Percentiles rank a stretch among this genome's conserved stretches.
phyloP scores from a whole-genome alignment of 2,797 vertebrate species.

The Apodemus agrarius region DNA sequence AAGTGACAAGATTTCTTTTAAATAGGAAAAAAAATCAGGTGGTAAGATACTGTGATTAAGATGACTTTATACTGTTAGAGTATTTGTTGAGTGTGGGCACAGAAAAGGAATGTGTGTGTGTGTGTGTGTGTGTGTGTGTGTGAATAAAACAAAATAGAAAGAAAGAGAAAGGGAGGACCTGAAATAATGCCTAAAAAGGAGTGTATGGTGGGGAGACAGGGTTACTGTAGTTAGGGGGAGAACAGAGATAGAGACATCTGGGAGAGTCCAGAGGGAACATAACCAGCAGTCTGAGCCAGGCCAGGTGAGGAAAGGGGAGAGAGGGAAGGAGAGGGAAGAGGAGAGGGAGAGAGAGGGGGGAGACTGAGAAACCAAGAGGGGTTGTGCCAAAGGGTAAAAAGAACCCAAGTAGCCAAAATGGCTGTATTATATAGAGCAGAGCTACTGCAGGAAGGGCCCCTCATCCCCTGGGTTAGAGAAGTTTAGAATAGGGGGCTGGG shows the following conservation, averaged over 20 bases:
- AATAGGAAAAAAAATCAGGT: background rate
- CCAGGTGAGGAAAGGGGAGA: background rate
- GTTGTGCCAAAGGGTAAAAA: background rate
- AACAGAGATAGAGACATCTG: background rate
- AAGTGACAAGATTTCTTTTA: conserved; percentile 40
- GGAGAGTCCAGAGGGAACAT: background rate
- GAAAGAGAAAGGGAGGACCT: background rate
- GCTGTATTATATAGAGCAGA: background rate
- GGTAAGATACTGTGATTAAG: conserved; percentile 10
- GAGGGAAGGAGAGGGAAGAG: background rate
- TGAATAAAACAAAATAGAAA: no score
- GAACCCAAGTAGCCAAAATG: background rate
- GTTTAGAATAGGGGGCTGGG: background rate
- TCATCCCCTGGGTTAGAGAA: background rate
- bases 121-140: background rate
- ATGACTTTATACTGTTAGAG: background rate
- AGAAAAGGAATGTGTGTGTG: background rate
- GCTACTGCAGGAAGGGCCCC: background rate
- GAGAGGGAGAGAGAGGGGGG: no score
- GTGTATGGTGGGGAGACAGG: no score
- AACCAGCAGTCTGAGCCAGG: background rate
- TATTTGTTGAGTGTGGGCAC: background rate
- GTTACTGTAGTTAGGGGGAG: background rate
- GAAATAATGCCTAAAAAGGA: no score
- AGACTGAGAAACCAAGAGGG: background rate